Evolutionary conservation across 2,797 vertebrate species (phyloP).

Genomic region (Eulemur mongoz): DNA sequence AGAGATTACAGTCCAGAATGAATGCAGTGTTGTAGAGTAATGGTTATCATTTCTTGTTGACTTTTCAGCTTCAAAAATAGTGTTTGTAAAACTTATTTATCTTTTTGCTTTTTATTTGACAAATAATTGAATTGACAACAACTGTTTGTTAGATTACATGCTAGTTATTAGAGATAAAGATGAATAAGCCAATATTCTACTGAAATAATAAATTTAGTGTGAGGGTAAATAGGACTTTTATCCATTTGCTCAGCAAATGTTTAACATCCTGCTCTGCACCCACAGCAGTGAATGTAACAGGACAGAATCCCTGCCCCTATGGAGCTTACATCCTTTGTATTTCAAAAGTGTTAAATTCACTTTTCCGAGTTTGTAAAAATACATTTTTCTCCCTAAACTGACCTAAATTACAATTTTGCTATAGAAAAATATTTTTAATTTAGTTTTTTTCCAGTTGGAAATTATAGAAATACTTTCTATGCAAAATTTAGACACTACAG

Average conservation of each 20-base stretch:
- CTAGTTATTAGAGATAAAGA: constrained; percentile 11
- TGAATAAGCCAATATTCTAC: constrained; percentile 18
- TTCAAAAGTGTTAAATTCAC: constrained; percentile 30
- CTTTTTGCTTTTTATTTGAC: constrained; percentile 29
- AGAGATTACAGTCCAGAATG: constrained; percentile 8
- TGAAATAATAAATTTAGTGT: constrained; percentile 42
- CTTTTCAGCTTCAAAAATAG: constrained; percentile 34
- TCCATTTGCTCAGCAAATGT: constrained; percentile 35
- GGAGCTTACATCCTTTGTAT: constrained; percentile 20
- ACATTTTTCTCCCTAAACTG: neutral
- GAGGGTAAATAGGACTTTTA: constrained; percentile 35
- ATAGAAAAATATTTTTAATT: constrained; percentile 7
- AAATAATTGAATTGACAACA: constrained; percentile 38
- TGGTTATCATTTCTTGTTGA: constrained; percentile 26
- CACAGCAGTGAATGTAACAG: neutral
- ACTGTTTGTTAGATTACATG: constrained; percentile 44
- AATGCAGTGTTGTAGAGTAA: constrained; percentile 13
- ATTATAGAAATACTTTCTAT: constrained; percentile 25
- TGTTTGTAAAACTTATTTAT: neutral
- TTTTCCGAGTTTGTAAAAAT: constrained; percentile 49
- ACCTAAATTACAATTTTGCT: constrained; percentile 18
- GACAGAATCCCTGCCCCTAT: neutral
- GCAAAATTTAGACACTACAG: constrained; percentile 28
- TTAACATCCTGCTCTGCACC: constrained; percentile 20
- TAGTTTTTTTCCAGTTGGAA: neutral